Evolutionary conservation across 1,140 invertebrate species (phyloP).

Genomic region (Tyrophagus putrescentiae): DNA sequence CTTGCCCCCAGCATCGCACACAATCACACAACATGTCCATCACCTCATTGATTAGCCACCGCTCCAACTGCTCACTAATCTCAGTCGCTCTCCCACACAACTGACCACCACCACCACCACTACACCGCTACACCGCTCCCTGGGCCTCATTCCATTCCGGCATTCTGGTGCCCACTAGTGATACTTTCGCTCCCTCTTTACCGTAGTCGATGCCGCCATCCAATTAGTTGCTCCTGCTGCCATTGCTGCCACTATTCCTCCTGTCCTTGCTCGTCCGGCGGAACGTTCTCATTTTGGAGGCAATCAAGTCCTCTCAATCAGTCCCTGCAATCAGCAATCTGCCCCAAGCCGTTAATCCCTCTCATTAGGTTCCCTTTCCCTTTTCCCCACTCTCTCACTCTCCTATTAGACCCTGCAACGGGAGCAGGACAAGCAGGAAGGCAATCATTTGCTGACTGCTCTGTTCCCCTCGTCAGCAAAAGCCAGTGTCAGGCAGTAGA

Average conservation of each 20-base stretch:
- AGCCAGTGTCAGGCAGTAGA: too few relatives aligned
- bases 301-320: background rate
- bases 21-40: background rate
- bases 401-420: too few relatives aligned
- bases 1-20: background rate
- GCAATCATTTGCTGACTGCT: too few relatives aligned
- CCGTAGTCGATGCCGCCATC: background rate
- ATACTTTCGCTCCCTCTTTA: background rate
- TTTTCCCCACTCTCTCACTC: constrained; percentile 5
- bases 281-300: background rate
- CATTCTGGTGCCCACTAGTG: background rate
- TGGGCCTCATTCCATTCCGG: background rate
- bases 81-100: background rate
- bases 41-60: too few relatives aligned
- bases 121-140: background rate
- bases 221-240: background rate
- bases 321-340: background rate
- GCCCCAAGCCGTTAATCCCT: background rate
- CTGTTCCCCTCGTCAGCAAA: too few relatives aligned
- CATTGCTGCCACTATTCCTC: background rate
- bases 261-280: background rate
- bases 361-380: background rate
- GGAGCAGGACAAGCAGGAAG: too few relatives aligned
- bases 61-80: too few relatives aligned
- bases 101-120: background rate